Base-by-base conservation (phyloP, 1,140 invertebrate genomes). In the Popillia japonica region DNA sequence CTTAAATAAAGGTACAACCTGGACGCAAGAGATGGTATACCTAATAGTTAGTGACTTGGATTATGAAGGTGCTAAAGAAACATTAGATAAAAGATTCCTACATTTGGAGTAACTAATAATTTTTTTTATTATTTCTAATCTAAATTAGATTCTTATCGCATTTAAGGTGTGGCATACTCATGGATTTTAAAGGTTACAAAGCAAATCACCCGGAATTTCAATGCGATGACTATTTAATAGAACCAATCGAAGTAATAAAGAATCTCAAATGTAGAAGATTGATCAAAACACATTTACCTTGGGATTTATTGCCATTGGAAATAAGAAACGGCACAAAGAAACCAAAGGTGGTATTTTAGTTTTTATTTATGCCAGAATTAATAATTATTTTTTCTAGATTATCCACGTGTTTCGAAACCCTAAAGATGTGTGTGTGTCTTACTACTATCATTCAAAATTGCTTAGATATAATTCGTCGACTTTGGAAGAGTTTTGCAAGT, bases 381-480 rank as follows among this genome's bases (percentile, higher is more conserved):
- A n/a, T n/a, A n/a, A n/a, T n/a, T 0, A 14, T 48, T 48, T 48
- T 48, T 48, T 14, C 68, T 86, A 97, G 93, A 92, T 98, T 0
- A 93, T 99, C 72, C 99, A 98, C 85, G 92, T 96, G 0, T 91
- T 94, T 0, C 90, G 98, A 68, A 98, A 99, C 88, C 96, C 97
- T 1, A 99, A 98, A 87, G 97, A 99, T 84, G 92, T 94, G 78
- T 94, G 95, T 64, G 96, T 99, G 0, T 98, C 96, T 0, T 97
- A 94, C 84, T 98, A 94, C 85, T 93, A 98, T 86, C 97, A 97
- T 83, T 92, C 91, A 81, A 88, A 96, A 14, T 92, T 95, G 80
- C 89, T 91, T 8, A 86, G 94, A 0, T 91, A 91, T 77, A 92
- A 92, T 40, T 59, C 34, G 0, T 89, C 90, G 64, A 34, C 0